Evolutionary conservation across 2,797 vertebrate genomes (phyloP).

Genomic region (Chanos chanos): DNA sequence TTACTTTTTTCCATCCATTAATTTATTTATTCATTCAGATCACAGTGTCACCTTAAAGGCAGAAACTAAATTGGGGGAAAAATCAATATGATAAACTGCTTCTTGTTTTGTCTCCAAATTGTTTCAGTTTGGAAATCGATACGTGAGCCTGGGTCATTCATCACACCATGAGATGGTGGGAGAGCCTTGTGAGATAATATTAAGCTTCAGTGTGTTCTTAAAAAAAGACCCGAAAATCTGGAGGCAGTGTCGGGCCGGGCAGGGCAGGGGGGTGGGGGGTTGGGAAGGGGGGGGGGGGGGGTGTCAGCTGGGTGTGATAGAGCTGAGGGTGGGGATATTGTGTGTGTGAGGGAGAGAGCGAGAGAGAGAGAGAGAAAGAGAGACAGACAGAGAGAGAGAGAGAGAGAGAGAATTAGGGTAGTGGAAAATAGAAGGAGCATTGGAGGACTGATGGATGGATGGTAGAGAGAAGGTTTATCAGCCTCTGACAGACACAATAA

Average conservation of each 20-base stretch:
- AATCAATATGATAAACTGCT: constrained; percentile 84
- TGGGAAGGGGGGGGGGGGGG: constrained; percentile 30
- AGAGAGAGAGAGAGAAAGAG: constrained; percentile 39
- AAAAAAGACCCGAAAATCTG: constrained; percentile 39
- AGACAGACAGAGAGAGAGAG: constrained; percentile 17
- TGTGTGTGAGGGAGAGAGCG: constrained; percentile 12
- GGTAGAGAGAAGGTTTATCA: constrained; percentile 68
- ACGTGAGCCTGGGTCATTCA: constrained; percentile 68
- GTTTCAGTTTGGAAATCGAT: constrained; percentile 85
- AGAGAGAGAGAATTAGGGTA: constrained; percentile 37
- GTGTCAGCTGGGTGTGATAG: constrained; percentile 37
- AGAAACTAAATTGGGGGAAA: constrained; percentile 71
- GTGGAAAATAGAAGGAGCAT: constrained; percentile 43
- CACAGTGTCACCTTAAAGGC: constrained; percentile 69
- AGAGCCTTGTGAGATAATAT: constrained; percentile 64
- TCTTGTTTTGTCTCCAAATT: constrained; percentile 82
- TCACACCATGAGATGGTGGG: constrained; percentile 69
- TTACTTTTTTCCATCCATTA: constrained; percentile 32
- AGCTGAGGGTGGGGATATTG: constrained; percentile 44
- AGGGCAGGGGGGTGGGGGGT: neutral
- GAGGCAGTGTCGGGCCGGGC: constrained; percentile 2
- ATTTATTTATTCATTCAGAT: constrained; percentile 53
- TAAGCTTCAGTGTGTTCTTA: constrained; percentile 58
- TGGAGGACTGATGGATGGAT: constrained; percentile 59
- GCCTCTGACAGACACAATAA: constrained; percentile 76